A percentile compares a stretch with the other conserved stretches of the same genome.
Conservation (phyloP, 2,888 invertebrate species). For the Ashinkailepas kermadecensis region DNA sequence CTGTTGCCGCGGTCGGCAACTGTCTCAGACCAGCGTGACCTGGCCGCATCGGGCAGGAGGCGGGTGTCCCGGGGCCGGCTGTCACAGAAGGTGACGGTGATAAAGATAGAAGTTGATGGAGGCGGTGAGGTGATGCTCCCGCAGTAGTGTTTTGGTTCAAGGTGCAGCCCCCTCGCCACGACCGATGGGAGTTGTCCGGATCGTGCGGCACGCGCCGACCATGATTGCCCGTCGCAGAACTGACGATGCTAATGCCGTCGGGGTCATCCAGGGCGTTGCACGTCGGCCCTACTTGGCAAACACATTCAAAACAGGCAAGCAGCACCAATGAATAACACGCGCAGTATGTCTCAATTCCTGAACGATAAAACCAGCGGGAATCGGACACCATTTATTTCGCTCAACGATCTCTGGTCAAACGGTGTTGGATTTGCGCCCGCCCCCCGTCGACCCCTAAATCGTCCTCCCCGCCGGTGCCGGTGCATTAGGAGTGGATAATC, state of each 20-base stretch:
- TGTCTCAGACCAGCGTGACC: no score
- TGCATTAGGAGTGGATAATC: no score
- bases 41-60: no score
- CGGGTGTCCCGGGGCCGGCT: no score
- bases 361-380: not conserved
- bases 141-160: no score
- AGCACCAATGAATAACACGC: not conserved
- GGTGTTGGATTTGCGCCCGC: not conserved
- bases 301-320: not conserved
- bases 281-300: not conserved
- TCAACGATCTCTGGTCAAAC: not conserved
- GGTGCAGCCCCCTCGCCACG: no score
- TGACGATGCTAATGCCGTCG: not conserved
- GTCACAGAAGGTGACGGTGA: no score
- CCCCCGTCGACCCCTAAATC: not conserved
- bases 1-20: no score
- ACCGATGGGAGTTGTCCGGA: no score
- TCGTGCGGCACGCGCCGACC: no score
- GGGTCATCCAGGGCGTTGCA: not conserved
- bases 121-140: no score
- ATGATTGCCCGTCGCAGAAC: not conserved
- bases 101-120: no score
- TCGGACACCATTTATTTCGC: not conserved
- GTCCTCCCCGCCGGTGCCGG: not conserved
- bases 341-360: slow-evolving; percentile 9